Base-by-base conservation (phyloP, 1,140 invertebrate species). In the Alviniconcha marisindica region DNA sequence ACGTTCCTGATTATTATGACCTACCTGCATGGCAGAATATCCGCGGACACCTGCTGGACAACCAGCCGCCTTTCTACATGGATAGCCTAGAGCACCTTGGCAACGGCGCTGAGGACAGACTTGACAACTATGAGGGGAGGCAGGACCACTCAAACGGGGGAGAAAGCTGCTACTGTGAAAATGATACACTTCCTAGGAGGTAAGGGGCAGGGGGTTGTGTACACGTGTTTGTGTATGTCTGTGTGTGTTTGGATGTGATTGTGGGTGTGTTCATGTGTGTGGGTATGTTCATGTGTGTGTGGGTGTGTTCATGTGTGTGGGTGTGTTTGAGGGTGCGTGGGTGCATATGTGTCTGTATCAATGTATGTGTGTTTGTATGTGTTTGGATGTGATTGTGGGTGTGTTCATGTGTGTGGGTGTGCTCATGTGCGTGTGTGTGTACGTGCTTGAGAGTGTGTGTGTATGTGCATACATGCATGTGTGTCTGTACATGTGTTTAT, bases 1-100 rank as follows among this genome's bases (percentile, higher is more conserved):
- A n/a, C n/a, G n/a, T n/a, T n/a, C n/a, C n/a, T n/a, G n/a, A n/a
- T n/a, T n/a, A n/a, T n/a, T n/a, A n/a, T n/a, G n/a, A n/a, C n/a
- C n/a, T n/a, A n/a, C n/a, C n/a, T n/a, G n/a, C n/a, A n/a, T 60
- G 15, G 56, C 78, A 80, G 78, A 40, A 42, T 66, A 80, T 69
- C 4, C 56, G 78, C 4, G 56, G 44, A 33, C 60, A 80, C 21
- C 21, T 80, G 40, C 44, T 60, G 33, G 56, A 60, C 24, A 60
- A 80, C 24, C 18, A 48, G n/a, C 78, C 78, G 5, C 60, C 78
- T 4, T 2, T 51, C 7, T 76, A 76, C 28, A 14, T 33, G 7
- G 73, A 76, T 40, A 44, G 36, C 18, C 24, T 31, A 42, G 73
- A 76, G 2, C 3, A 76, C 10, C 31, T 18, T 15, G 44, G 12